phyloP scores from a whole-genome alignment of 1,140 invertebrate genomes.

The Drosophila biarmipes region DNA sequence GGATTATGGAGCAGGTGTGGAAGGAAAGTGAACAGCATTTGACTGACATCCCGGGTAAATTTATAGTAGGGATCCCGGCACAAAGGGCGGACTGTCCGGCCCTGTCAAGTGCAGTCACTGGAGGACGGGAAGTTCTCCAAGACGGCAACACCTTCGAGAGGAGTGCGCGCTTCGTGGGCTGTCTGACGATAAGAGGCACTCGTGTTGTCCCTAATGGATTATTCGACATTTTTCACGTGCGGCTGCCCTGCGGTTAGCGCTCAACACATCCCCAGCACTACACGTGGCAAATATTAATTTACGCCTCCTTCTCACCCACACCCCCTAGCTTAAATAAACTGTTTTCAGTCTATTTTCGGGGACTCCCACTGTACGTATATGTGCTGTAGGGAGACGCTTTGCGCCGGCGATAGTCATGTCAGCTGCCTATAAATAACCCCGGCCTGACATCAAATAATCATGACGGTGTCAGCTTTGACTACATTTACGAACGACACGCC shows the following conservation, averaged over 20 bases:
- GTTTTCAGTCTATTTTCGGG: conserved; percentile 25
- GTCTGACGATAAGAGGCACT: conserved; percentile 47
- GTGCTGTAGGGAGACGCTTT: background rate
- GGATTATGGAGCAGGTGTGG: conserved; percentile 19
- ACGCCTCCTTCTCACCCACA: background rate
- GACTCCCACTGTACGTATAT: background rate
- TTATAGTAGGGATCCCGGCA: conserved; percentile 12
- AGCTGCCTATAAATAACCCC: conserved; percentile 53
- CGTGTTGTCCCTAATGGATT: conserved; percentile 60
- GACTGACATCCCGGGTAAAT: conserved; percentile 26
- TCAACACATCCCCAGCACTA: conserved; percentile 48
- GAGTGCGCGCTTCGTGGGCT: conserved; percentile 17
- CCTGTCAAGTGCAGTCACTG: conserved; percentile 41
- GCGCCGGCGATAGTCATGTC: conserved; percentile 42
- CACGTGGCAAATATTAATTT: conserved; percentile 80
- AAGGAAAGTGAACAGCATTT: conserved; percentile 27
- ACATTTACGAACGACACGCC: conserved; percentile 19
- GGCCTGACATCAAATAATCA: conserved; percentile 54
- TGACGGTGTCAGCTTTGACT: conserved; percentile 33
- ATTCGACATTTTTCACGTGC: conserved; percentile 67
- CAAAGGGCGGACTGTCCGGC: conserved; percentile 3
- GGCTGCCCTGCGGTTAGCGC: conserved; percentile 27
- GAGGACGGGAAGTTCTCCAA: background rate
- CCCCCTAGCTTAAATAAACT: conserved; percentile 13
- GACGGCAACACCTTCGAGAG: background rate